These are phyloP conservation scores for Tetragonula carbonaria DNA, from an alignment of 2,888 invertebrate genomes.

Conservation along the genomic window DNA sequence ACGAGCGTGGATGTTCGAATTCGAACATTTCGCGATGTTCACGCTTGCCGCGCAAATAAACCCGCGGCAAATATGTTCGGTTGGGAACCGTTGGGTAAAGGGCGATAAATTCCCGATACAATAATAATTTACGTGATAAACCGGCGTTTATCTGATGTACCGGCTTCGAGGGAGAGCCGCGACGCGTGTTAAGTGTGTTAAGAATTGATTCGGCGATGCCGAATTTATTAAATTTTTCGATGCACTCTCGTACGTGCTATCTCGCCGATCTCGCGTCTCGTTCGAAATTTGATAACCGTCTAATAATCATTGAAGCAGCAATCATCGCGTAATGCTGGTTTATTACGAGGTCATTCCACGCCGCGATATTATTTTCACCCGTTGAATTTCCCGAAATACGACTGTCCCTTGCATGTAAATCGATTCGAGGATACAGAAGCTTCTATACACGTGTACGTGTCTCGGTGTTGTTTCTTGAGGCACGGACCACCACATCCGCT, in stretches of 20 bases:
- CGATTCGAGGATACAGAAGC: background rate
- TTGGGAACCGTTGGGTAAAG: background rate
- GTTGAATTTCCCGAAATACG: background rate
- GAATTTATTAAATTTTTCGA: constrained; percentile 37
- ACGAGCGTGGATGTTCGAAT: too few species aligned
- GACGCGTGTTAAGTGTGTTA: constrained; percentile 11
- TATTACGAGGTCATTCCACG: background rate
- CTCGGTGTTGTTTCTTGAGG: background rate
- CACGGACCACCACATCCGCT: background rate
- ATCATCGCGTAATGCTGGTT: constrained; percentile 16
- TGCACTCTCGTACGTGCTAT: background rate
- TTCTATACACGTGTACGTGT: too few species aligned
- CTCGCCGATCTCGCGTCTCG: background rate
- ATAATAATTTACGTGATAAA: constrained; percentile 33
- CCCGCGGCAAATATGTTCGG: background rate
- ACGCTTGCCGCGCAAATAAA: too few species aligned
- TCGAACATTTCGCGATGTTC: too few species aligned
- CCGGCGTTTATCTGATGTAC: constrained; percentile 14
- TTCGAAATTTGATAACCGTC: constrained; percentile 13
- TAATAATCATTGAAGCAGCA: background rate
- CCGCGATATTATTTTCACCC: background rate
- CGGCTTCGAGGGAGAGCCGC: background rate
- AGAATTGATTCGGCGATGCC: constrained; percentile 30
- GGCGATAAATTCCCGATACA: constrained; percentile 26
- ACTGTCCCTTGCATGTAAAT: background rate